Base-by-base conservation (phyloP, 2,797 vertebrate species). In the Poeciliopsis presidionis region DNA sequence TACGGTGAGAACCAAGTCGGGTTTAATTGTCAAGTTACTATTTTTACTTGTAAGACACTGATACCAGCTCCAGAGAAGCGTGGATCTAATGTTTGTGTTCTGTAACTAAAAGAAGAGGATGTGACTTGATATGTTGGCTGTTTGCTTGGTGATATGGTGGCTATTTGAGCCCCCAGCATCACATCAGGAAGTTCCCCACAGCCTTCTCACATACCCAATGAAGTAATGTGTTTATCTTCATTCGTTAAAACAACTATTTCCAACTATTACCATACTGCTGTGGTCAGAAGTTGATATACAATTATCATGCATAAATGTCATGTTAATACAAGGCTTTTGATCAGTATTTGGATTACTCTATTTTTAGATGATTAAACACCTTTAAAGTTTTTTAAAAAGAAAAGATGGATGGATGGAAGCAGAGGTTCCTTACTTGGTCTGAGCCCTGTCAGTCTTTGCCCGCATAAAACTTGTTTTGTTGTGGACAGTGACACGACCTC, bases 21-120 rank as follows among this genome's bases (percentile, higher is more conserved):
- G 93, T 91, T 88, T 86, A 90, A 89, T 92, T 92, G 91, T 91
- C 92, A 93, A 88, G 90, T 87, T 81, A 84, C 76, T 90, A 30
- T 88, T 87, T 90, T 87, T 80, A 84, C 81, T 79, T 84, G 70
- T 41, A 81, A 75, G 89, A 91, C 85, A 86, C 84, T 77, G 49
- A 83, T 57, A 87, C 83, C 81, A 83, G 75, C 65, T 81, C 72
- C 43, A 77, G 82, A 88, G 88, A 79, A 78, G 90, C 85, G 71
- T 81, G 87, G 81, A 90, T 89, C 81, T 75, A 73, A 76, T 75
- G 79, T 74, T 63, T 85, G 30, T 80, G 59, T 86, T 75, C 69
- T 83, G 73, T 72, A 74, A 39, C 78, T 75, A 75, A 75, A 67
- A 73, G 80, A 81, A 73, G 70, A 78, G 47, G 75, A 72, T 33